phyloP scores from a whole-genome alignment of 2,888 invertebrate species.

The Ashinkailepas kermadecensis region DNA sequence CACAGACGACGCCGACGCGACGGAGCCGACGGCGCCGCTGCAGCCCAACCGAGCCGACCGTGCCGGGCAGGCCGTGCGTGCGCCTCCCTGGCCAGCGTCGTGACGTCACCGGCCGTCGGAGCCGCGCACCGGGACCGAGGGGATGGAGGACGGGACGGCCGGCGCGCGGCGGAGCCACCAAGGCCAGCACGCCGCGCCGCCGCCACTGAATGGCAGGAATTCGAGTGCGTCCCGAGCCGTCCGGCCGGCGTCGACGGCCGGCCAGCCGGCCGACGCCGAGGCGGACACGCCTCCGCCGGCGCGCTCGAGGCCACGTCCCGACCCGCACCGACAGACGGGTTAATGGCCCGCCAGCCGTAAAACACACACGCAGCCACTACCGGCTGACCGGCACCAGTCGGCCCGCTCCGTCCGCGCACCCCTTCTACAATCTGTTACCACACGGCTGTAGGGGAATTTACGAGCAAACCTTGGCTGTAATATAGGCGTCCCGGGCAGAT shows the following conservation, averaged over 20 bases:
- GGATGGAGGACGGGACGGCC: background rate
- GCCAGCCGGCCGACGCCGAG: background rate
- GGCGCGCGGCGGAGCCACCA: background rate
- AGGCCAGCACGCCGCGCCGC: background rate
- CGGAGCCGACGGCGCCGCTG: too few species aligned
- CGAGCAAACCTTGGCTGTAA: background rate
- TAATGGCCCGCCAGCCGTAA: background rate
- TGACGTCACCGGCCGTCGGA: too few species aligned
- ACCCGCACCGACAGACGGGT: background rate
- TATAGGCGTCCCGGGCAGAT: background rate
- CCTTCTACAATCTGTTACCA: background rate
- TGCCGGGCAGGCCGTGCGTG: background rate
- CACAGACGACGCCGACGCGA: too few species aligned
- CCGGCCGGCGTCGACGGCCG: background rate
- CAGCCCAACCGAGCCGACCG: too few species aligned
- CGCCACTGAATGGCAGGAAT: constrained; percentile 1
- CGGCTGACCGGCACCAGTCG: too few species aligned
- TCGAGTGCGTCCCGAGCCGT: background rate
- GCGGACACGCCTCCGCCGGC: background rate
- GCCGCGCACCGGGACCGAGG: background rate
- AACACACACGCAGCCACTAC: too few species aligned
- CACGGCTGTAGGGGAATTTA: background rate
- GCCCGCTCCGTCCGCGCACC: background rate
- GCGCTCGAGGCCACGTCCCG: background rate
- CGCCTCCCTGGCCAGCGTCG: too few species aligned